These are phyloP conservation scores for Adrianichthys oophorus DNA, from an alignment of 2,797 vertebrate species.

Conservation along the genomic window DNA sequence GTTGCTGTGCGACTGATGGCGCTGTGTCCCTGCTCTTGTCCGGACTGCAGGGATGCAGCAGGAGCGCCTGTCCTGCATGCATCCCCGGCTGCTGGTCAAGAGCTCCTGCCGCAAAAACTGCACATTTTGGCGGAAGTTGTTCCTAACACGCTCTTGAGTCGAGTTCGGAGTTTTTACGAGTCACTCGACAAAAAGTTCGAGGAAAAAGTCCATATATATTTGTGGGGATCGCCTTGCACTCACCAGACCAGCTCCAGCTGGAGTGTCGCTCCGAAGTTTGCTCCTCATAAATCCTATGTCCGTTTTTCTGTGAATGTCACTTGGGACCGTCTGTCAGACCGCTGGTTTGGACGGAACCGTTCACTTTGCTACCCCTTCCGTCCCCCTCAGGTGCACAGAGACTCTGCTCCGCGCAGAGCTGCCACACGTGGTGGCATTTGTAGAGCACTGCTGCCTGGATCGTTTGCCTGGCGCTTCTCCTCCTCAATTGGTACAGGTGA, in stretches of 20 bases:
- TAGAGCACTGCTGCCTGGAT: slow-evolving; percentile 34
- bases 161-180: too few species aligned
- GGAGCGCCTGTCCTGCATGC: slow-evolving; percentile 32
- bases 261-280: slow-evolving; percentile 66
- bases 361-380: slow-evolving; percentile 26
- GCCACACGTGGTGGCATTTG: slow-evolving; percentile 39
- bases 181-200: too few species aligned
- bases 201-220: too few species aligned
- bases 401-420: slow-evolving; percentile 42
- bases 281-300: slow-evolving; percentile 68
- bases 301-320: slow-evolving; percentile 33
- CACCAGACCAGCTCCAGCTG: neutral
- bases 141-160: too few species aligned
- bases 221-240: too few species aligned
- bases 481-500: slow-evolving; percentile 45
- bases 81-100: too few species aligned
- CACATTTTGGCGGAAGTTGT: too few species aligned
- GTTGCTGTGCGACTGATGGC: slow-evolving; percentile 75
- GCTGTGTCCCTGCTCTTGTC: slow-evolving; percentile 75
- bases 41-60: slow-evolving; percentile 54
- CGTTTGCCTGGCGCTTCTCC: slow-evolving; percentile 46
- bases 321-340: slow-evolving; percentile 53
- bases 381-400: slow-evolving; percentile 27
- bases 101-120: too few species aligned
- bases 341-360: slow-evolving; percentile 31